Evolutionary conservation across 2,797 vertebrate species (phyloP).

Genomic region (Odontamblyopus rebecca): DNA sequence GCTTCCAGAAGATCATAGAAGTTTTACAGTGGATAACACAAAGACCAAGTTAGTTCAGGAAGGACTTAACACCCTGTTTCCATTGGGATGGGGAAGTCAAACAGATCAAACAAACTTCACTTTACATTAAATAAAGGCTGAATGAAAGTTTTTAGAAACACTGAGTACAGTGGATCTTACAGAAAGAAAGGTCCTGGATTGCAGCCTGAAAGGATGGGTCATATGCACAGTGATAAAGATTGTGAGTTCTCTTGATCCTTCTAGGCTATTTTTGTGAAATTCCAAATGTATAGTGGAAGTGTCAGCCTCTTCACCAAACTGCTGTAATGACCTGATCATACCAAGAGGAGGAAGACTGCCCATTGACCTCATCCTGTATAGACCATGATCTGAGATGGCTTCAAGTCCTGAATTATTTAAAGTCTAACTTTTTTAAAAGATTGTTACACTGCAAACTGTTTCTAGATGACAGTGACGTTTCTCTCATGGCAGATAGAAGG

Average conservation of each 20-base stretch:
- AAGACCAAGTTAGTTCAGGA: background rate
- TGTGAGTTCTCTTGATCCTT: too few species aligned
- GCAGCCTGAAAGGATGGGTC: too few species aligned
- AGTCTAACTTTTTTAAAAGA: conserved; percentile 1
- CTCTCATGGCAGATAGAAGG: conserved; percentile 41
- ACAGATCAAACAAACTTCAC: background rate
- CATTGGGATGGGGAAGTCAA: background rate
- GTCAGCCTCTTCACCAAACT: background rate
- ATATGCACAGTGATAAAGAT: too few species aligned
- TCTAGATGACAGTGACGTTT: conserved; percentile 50
- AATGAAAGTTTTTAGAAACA: background rate
- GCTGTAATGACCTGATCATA: background rate
- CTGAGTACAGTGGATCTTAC: background rate
- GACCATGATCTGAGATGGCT: background rate
- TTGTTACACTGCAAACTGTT: conserved; percentile 30
- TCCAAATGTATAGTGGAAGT: background rate
- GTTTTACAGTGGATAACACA: background rate
- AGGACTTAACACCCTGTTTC: background rate
- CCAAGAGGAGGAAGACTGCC: background rate
- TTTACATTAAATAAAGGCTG: background rate
- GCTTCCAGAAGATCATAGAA: conserved; percentile 9
- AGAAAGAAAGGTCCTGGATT: background rate
- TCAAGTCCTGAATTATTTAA: conserved; percentile 12
- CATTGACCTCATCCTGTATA: background rate
- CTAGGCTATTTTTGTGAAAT: background rate